Evolutionary conservation across 2,888 invertebrate species (phyloP), one percentile per base, ranked within the genome.

Genomic region (Artemia sinica): DNA sequence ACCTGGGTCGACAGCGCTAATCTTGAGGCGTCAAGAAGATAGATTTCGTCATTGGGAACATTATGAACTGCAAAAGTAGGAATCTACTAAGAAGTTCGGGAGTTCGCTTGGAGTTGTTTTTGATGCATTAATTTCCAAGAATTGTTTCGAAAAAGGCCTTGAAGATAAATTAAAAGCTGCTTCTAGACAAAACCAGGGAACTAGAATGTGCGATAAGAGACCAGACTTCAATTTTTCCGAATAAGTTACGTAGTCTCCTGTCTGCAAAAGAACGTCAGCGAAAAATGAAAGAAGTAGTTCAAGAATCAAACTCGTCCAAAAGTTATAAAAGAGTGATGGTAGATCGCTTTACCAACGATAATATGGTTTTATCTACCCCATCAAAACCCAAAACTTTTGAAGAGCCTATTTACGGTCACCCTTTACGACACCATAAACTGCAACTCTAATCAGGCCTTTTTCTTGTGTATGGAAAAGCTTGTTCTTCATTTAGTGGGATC

Each of bases 361-460:
- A 82, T 72, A 86, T 89, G n/a, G 83, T 89, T 52, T 85, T 89
- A 70, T 85, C 85, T 48, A 87, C 87, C 12, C 84, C 86, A 5
- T 81, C 82, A 67, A 86, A 86, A 80, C 82, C 84, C 10, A 87
- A 87, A 77, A 18, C 14, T 14, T 18, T 58, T n/a, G 50, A 68
- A 18, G 83, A 85, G 65, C 72, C 75, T 1, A 85, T 76, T 80
- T 91, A 66, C 90, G 90, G 76, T 78, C 91, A 73, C 86, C 89
- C 6, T 86, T 89, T 7, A 90, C 91, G 87, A 84, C 85, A 71
- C 84, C 86, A 68, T 81, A 91, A 65, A 88, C 89, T 67, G 86
- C 85, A 71, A 89, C 63, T 90, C 91, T 69, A 87, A 87, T 77
- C 91, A 91, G 79, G 84, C 88, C 70, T 89, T 88, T 79, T 88